phyloP scores from a whole-genome alignment of 2,888 invertebrate species.

The Rhagonycha fulva region DNA sequence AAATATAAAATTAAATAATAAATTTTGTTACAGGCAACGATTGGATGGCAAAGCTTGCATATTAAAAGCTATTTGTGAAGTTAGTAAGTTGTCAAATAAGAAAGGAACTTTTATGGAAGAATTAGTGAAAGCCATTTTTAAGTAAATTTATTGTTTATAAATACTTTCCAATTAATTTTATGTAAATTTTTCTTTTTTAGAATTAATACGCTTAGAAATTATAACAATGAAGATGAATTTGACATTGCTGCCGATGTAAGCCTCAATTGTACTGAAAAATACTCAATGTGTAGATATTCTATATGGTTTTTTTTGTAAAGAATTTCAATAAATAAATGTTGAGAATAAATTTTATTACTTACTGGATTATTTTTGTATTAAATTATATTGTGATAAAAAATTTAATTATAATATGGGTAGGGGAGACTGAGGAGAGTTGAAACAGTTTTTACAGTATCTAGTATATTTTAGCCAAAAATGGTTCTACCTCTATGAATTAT shows the following conservation, averaged over 20 bases:
- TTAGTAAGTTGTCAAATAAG: slow-evolving; percentile 56
- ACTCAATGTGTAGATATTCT: slow-evolving; percentile 54
- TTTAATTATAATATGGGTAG: no score
- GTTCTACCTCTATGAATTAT: no score
- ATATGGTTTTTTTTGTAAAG: slow-evolving; percentile 31
- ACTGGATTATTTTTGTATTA: no score
- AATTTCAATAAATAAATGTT: background rate
- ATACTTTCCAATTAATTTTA: background rate
- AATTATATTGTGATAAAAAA: no score
- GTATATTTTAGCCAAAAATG: no score
- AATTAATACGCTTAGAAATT: slow-evolving; percentile 53
- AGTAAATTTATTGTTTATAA: slow-evolving; percentile 58
- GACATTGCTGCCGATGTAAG: slow-evolving; percentile 53
- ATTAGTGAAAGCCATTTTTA: slow-evolving; percentile 67
- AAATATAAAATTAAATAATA: background rate
- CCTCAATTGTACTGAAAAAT: slow-evolving; percentile 55
- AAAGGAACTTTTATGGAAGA: slow-evolving; percentile 68
- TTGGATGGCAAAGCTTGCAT: slow-evolving; percentile 65
- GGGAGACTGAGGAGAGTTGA: no score
- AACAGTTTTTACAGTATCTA: no score
- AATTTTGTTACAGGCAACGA: slow-evolving; percentile 45
- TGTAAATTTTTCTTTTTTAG: slow-evolving; percentile 49
- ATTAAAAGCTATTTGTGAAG: slow-evolving; percentile 67
- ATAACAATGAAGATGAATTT: slow-evolving; percentile 51
- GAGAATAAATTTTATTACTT: background rate